A percentile compares a stretch with the other conserved stretches of the same genome.
phyloP scores from a whole-genome alignment of 2,797 vertebrate genomes.

The Melanotaenia nigrans region DNA sequence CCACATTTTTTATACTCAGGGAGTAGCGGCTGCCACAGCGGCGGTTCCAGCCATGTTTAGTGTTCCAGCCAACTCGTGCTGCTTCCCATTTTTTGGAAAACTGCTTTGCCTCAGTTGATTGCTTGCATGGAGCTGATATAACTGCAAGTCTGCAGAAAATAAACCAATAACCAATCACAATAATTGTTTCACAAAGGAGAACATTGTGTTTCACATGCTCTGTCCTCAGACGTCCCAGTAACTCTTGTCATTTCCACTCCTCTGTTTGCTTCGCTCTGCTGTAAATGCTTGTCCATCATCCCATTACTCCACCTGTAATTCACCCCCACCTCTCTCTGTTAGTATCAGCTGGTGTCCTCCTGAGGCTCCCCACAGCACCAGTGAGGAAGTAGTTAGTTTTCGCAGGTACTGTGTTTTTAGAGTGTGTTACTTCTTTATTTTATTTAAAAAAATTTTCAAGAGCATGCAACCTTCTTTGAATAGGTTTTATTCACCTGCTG shows the following conservation, averaged over 20 bases:
- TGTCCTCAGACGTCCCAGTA: not conserved
- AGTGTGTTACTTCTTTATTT: slow-evolving; percentile 4
- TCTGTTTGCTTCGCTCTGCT: slow-evolving; percentile 12
- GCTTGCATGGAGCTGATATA: slow-evolving; percentile 8
- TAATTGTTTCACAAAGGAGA: slow-evolving; percentile 14
- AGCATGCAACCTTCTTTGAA: slow-evolving; percentile 54
- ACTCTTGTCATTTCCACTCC: not conserved
- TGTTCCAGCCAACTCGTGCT: no score
- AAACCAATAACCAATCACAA: not conserved
- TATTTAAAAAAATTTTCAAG: slow-evolving; percentile 1
- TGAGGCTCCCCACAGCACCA: slow-evolving; percentile 22
- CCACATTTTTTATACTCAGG: slow-evolving; percentile 9
- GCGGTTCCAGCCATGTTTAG: not conserved
- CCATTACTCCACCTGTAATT: slow-evolving; percentile 10
- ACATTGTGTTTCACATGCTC: not conserved
- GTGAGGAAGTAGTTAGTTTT: slow-evolving; percentile 59
- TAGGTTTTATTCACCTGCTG: slow-evolving; percentile 58
- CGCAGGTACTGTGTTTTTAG: slow-evolving; percentile 53
- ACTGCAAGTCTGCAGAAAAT: slow-evolving; percentile 29
- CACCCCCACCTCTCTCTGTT: slow-evolving; percentile 32
- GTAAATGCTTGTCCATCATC: not conserved
- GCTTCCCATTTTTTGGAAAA: not conserved
- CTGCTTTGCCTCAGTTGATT: slow-evolving; percentile 10
- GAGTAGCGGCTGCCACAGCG: not conserved
- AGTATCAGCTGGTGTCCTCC: slow-evolving; percentile 43